These are phyloP conservation scores for Drosophila limbata DNA, from an alignment of 2,888 invertebrate genomes.

Conservation along the genomic window DNA sequence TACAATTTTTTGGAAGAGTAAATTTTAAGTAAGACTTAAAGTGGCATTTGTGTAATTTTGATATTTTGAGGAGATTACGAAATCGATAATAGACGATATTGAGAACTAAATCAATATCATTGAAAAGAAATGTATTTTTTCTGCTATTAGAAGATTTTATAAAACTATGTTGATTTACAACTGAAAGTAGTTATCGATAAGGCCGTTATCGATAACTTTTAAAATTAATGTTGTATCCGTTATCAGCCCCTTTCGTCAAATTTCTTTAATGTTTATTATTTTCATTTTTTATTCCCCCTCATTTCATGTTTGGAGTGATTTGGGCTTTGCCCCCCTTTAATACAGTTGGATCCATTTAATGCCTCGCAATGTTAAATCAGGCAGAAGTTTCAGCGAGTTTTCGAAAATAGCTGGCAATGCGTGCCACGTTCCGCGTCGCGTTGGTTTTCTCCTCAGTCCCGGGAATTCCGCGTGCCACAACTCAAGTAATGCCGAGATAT, in stretches of 20 bases:
- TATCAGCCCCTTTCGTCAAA: background rate
- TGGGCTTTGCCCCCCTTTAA: background rate
- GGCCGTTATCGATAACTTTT: background rate
- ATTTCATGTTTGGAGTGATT: conserved; percentile 41
- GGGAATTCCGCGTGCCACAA: conserved; percentile 36
- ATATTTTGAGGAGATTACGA: too few relatives aligned
- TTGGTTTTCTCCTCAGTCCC: background rate
- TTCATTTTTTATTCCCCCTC: conserved; percentile 56
- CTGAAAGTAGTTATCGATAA: background rate
- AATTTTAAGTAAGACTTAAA: too few relatives aligned
- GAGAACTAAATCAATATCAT: background rate
- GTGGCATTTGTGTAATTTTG: too few relatives aligned
- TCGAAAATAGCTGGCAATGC: conserved; percentile 67
- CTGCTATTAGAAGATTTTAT: too few relatives aligned
- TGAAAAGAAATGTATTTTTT: background rate
- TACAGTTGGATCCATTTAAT: conserved; percentile 41
- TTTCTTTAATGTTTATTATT: conserved; percentile 61
- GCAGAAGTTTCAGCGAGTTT: conserved; percentile 72
- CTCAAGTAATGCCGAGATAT: conserved; percentile 74
- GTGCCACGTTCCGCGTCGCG: conserved; percentile 35
- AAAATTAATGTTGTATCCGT: background rate
- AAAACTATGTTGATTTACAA: background rate
- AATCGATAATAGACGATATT: too few relatives aligned
- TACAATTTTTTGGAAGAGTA: too few relatives aligned
- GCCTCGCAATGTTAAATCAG: conserved; percentile 69